Evolutionary conservation across 2,113 vertebrate species (phyloP), one percentile per base, ranked within the genome.

Genomic region (Phocoena sinus): DNA sequence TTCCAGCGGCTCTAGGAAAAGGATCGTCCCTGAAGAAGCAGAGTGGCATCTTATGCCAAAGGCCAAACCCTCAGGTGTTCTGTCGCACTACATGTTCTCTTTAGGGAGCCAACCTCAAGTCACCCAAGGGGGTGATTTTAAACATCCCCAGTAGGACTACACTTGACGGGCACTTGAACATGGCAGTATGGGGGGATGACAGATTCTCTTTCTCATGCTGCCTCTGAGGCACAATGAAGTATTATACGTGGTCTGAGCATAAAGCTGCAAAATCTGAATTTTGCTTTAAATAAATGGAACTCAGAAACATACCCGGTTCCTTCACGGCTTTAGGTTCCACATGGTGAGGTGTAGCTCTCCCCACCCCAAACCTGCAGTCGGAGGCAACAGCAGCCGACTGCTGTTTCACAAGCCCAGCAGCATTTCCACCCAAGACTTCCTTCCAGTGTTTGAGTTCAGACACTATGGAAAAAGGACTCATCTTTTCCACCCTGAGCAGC

Each of bases 161-260:
- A 1, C 50, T 41, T 0, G 0, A 31, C 1, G 28, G 31, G 47
- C 17, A 90, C 28, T 47, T 23, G 15, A 53, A 12, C 31, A 7
- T 8, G 53, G 47, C 76, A 44, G 2, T 20, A 23, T 0, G 5
- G 28, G 33, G 47, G 53, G n/a, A 15, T 0, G 2, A 12, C n/a
- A 23, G 82, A 14, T 0, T 21, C 33, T 56, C 47, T 14, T 25
- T 47, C 53, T 44, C 53, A 8, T 8, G 80, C 50, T 56, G 68
- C n/a, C 74, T 12, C 33, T 3, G 3, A 73, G 31, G 41, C 33
- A 44, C 38, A n/a, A 8, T 13, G 60, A 21, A 58, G 56, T 36
- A 28, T 2, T 8, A 13, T 4, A 15, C 0, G 0, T 7, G 41
- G 44, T 44, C 84, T 67, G n/a, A 68, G 1, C 21, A 15, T 3